Percentiles rank a stretch among this genome's conserved stretches.
Evolutionary conservation across 53 echinoderm and acorn worm species (phyloP).

Genomic region (Paracentrotus lividus): DNA sequence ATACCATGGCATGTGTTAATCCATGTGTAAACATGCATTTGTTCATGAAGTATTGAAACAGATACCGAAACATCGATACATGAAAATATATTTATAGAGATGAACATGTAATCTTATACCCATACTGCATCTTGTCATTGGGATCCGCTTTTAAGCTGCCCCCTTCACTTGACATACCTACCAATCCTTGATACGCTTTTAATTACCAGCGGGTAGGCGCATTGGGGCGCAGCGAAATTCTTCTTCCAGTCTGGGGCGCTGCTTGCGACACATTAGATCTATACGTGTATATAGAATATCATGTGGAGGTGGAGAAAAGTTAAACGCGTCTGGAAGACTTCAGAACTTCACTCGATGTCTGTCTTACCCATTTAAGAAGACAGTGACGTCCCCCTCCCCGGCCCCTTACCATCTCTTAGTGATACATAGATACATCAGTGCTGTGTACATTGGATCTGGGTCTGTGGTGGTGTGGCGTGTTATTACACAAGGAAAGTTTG

Average conservation of each 20-base stretch:
- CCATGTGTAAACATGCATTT: conserved; percentile 7
- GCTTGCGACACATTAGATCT: background rate
- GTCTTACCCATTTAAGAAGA: background rate
- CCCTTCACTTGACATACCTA: background rate
- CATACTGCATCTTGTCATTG: background rate
- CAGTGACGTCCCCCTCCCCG: background rate
- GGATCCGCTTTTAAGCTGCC: background rate
- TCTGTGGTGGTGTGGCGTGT: background rate
- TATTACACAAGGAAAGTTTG: background rate
- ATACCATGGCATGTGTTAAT: background rate
- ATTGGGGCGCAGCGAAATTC: conserved; percentile 23
- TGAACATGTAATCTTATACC: conserved; percentile 12
- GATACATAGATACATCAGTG: background rate
- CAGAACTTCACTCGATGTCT: conserved; percentile 1
- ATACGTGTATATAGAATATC: conserved; percentile 1
- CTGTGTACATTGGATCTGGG: background rate
- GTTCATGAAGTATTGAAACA: background rate
- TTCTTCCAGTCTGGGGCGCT: conserved; percentile 22
- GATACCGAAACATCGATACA: conserved; percentile 5
- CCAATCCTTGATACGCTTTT: conserved; percentile 24
- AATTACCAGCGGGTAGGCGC: conserved; percentile 41
- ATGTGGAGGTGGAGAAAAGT: background rate
- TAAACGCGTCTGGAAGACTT: conserved; percentile 19
- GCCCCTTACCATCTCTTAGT: background rate
- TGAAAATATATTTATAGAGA: conserved; percentile 20